Percentiles rank a stretch among this genome's conserved stretches.
Evolutionary conservation across 64 coral and sea anemone genomes (phyloP).

Genomic region (Pachyseris speciosa): DNA sequence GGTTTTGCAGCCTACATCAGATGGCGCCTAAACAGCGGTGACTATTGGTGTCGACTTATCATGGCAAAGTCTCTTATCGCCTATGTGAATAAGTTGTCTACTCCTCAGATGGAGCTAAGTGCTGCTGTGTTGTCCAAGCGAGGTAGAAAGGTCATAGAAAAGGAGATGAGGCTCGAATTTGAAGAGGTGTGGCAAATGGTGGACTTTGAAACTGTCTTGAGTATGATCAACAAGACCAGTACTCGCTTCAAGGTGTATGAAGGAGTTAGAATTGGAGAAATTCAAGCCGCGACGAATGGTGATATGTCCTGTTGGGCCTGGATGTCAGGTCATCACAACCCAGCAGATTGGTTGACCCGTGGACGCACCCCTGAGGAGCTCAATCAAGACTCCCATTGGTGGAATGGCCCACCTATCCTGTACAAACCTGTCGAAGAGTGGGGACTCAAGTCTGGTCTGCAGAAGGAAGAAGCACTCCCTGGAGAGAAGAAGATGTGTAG

Average conservation of each 20-base stretch:
- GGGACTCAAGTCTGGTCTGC: slow-evolving; percentile 69
- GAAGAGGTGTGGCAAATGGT: slow-evolving; percentile 56
- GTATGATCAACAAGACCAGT: slow-evolving; percentile 52
- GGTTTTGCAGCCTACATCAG: slow-evolving; percentile 75
- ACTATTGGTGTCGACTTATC: slow-evolving; percentile 69
- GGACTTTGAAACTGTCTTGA: slow-evolving; percentile 62
- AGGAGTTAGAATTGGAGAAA: slow-evolving; percentile 52
- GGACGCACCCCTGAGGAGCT: slow-evolving; percentile 29
- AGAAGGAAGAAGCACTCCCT: slow-evolving; percentile 50
- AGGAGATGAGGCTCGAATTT: slow-evolving; percentile 54
- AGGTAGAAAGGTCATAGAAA: slow-evolving; percentile 73
- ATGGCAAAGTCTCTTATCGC: slow-evolving; percentile 72
- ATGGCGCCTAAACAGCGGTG: slow-evolving; percentile 56
- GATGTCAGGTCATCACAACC: slow-evolving; percentile 62
- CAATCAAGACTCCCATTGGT: slow-evolving; percentile 44
- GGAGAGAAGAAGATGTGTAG: slow-evolving; percentile 60
- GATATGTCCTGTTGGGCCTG: slow-evolving; percentile 66
- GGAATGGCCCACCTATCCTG: slow-evolving; percentile 44
- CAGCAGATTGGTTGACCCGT: slow-evolving; percentile 64
- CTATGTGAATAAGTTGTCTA: slow-evolving; percentile 70
- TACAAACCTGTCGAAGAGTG: slow-evolving; percentile 55
- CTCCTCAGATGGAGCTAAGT: slow-evolving; percentile 76
- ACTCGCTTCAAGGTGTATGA: slow-evolving; percentile 62
- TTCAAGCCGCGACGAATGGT: slow-evolving; percentile 48
- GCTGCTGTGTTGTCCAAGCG: slow-evolving; percentile 64